A percentile compares a stretch with the other conserved stretches of the same genome.
Conservation (phyloP, 2,888 invertebrate species). For the Heliconius ismenius region DNA sequence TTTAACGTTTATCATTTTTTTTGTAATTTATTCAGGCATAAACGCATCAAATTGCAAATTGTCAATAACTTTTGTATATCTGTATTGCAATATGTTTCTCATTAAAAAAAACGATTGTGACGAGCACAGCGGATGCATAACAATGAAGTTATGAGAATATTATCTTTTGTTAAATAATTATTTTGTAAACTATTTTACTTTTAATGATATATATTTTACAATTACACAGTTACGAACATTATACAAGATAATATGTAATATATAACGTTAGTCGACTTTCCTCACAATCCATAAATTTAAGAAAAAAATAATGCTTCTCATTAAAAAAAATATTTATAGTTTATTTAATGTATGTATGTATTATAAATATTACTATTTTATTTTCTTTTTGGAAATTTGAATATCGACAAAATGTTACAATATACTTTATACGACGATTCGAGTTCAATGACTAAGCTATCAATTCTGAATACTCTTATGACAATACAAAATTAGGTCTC, state of each 20-base stretch:
- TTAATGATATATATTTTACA: conserved; percentile 11
- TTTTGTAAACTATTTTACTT: conserved; percentile 41
- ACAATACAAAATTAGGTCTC: conserved; percentile 38
- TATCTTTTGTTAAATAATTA: conserved; percentile 45
- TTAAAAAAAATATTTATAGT: not conserved
- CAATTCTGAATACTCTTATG: conserved; percentile 32
- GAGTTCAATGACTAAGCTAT: conserved; percentile 32
- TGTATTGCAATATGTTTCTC: conserved; percentile 36
- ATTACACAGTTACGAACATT: not conserved
- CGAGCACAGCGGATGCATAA: conserved; percentile 34
- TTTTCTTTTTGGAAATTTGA: not conserved
- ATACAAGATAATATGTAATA: not conserved
- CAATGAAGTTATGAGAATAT: conserved; percentile 48
- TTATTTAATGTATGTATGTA: no score
- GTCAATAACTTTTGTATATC: conserved; percentile 35
- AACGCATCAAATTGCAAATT: conserved; percentile 45
- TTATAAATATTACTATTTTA: not conserved
- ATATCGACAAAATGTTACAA: not conserved
- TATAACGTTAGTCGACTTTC: not conserved
- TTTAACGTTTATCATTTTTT: not conserved
- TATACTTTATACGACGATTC: not conserved
- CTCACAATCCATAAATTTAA: not conserved
- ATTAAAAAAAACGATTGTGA: conserved; percentile 35
- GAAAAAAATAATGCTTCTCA: not conserved
- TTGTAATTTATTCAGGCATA: conserved; percentile 43